Base-by-base conservation (phyloP, 2,113 vertebrate genomes). In the Esox niger region DNA sequence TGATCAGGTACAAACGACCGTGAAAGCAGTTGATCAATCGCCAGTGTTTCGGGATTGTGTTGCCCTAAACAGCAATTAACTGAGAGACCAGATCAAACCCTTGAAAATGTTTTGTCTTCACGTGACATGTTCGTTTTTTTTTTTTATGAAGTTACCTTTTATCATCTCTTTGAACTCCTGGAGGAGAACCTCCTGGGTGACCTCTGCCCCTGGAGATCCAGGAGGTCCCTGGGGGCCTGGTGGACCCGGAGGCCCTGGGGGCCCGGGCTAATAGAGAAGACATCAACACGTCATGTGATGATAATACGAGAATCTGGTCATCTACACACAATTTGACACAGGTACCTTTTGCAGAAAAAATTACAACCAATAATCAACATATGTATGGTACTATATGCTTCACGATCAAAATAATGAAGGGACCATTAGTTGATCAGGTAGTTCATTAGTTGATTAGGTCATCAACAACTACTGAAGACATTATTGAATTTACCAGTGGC, bases 121-220 rank as follows among this genome's bases (percentile, higher is more conserved):
- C 15, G 15, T 38, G 35, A 17, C 15, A 43, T 43, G 13, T 43
- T 17, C 3, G 15, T 15, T 17, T 17, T 43, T 4, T 30, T 15
- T 17, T 17, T 43, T 4, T 30, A 9, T 35, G 11, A 32, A 35
- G n/a, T 32, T 87, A 98, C 94, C 93, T 94, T 90, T 94, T 31
- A 95, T 86, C 89, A 96, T 91, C 65, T 94, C 93, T 84, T 94
- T 96, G 75, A 98, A 98, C 77, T 98, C 96, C 80, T 82, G 89
- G 21, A 97, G 86, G 59, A 98, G 89, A 68, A 94, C 85, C 64
- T 95, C 95, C 43, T 91, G 91, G 26, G 95, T 94, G 67, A 95
- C 88, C 82, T 94, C 94, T 6, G 93, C 92, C 33, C 89, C 95
- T 6, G 78, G 94, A 35, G 83, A 91, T 65, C 79, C 96, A 30